phyloP scores from a whole-genome alignment of 2,113 vertebrate genomes.

The Thalassarche chlororhynchos region DNA sequence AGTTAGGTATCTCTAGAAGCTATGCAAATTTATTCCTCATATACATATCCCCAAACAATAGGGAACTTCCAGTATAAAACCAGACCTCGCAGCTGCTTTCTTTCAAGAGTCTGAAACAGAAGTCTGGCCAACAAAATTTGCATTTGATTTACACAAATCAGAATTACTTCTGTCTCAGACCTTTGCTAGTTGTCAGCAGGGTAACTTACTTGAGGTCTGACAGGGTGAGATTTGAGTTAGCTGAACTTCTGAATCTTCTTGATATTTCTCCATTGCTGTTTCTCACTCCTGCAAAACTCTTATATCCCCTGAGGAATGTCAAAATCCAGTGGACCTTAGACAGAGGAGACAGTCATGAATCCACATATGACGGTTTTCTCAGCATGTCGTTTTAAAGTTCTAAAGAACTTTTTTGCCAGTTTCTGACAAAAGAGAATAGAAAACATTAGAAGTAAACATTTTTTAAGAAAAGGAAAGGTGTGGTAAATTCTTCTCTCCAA shows the following conservation, averaged over 20 bases:
- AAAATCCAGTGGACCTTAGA: background rate
- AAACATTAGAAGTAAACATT: background rate
- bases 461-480: background rate
- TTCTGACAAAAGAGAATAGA: background rate
- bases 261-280: background rate
- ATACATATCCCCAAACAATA: background rate
- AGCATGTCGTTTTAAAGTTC: background rate
- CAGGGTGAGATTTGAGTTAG: background rate
- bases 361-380: background rate
- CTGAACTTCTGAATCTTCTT: background rate
- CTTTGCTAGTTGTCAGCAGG: background rate
- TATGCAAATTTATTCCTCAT: background rate
- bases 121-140: background rate
- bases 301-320: background rate
- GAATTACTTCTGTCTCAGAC: background rate
- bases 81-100: background rate
- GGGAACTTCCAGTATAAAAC: background rate
- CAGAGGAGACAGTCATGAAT: background rate
- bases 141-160: background rate
- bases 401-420: background rate
- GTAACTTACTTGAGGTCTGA: background rate
- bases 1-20: background rate
- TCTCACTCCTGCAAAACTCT: background rate
- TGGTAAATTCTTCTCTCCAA: background rate
- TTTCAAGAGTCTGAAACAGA: background rate